Conservation (phyloP, 2,888 invertebrate genomes). For the Ochropleura plecta region DNA sequence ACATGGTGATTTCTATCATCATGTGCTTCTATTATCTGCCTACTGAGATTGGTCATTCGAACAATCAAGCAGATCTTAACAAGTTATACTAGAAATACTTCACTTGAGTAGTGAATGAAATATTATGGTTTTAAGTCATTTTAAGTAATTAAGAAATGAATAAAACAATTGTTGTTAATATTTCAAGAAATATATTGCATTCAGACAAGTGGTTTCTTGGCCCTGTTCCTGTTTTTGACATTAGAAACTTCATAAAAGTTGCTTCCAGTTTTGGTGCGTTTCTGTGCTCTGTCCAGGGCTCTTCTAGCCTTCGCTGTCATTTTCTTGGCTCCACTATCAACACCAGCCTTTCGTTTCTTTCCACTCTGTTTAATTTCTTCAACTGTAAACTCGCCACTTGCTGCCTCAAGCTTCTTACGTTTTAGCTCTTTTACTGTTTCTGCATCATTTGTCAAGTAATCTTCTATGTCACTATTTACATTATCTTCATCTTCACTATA, state of each 20-base stretch:
- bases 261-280: constrained; percentile 95
- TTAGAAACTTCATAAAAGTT: constrained; percentile 97
- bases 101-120: background rate
- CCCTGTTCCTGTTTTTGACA: constrained; percentile 96
- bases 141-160: background rate
- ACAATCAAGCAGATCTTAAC: background rate
- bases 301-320: constrained; percentile 95
- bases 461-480: constrained; percentile 87
- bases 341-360: constrained; percentile 78
- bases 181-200: constrained; percentile 38
- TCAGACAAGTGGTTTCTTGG: constrained; percentile 90
- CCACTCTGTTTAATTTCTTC: constrained; percentile 87
- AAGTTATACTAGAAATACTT: background rate
- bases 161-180: constrained; percentile 22
- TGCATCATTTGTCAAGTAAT: constrained; percentile 85
- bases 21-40: background rate
- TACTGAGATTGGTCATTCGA: background rate
- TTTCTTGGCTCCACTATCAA: constrained; percentile 82
- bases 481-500: constrained; percentile 92
- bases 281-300: constrained; percentile 93
- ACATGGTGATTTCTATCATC: background rate
- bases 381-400: constrained; percentile 89
- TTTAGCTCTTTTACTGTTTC: constrained; percentile 87
- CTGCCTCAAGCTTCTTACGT: constrained; percentile 86
- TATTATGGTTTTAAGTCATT: background rate